phyloP scores from a whole-genome alignment of 2,797 vertebrate genomes.

The Protonibea diacanthus region DNA sequence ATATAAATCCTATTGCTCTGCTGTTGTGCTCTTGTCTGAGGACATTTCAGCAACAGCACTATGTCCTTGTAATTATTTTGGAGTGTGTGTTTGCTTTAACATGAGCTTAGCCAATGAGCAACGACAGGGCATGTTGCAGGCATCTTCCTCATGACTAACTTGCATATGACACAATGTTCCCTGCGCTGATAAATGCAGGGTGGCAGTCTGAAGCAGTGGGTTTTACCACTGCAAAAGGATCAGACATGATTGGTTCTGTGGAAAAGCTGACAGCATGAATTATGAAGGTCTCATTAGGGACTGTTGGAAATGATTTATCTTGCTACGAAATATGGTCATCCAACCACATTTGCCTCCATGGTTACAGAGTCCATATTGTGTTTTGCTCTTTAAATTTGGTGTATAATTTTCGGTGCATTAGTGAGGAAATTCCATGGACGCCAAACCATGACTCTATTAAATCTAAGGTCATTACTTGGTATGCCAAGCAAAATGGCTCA shows the following conservation, averaged over 20 bases:
- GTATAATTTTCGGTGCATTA: slow-evolving; percentile 67
- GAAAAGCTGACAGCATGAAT: slow-evolving; percentile 85
- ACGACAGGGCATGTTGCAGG: slow-evolving; percentile 81
- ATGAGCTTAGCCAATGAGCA: slow-evolving; percentile 80
- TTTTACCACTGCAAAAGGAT: slow-evolving; percentile 76
- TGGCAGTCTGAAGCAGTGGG: slow-evolving; percentile 81
- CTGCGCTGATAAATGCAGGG: slow-evolving; percentile 81
- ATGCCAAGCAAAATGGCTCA: slow-evolving; percentile 78
- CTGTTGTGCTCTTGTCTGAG: slow-evolving; percentile 76
- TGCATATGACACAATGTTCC: slow-evolving; percentile 80
- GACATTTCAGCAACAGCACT: slow-evolving; percentile 70
- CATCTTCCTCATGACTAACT: slow-evolving; percentile 84
- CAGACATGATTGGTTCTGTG: slow-evolving; percentile 77
- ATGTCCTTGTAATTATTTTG: slow-evolving; percentile 83
- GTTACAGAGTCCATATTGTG: slow-evolving; percentile 63
- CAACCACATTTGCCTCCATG: slow-evolving; percentile 64
- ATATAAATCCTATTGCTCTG: slow-evolving; percentile 58
- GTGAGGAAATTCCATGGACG: slow-evolving; percentile 60
- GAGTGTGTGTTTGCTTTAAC: slow-evolving; percentile 82
- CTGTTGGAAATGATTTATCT: slow-evolving; percentile 80
- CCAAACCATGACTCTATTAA: slow-evolving; percentile 73
- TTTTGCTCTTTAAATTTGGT: slow-evolving; percentile 68
- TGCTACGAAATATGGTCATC: slow-evolving; percentile 72
- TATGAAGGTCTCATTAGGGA: slow-evolving; percentile 82
- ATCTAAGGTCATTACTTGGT: slow-evolving; percentile 77